Evolutionary conservation across 2,113 vertebrate genomes (phyloP).

Genomic region (Euleptes europaea): DNA sequence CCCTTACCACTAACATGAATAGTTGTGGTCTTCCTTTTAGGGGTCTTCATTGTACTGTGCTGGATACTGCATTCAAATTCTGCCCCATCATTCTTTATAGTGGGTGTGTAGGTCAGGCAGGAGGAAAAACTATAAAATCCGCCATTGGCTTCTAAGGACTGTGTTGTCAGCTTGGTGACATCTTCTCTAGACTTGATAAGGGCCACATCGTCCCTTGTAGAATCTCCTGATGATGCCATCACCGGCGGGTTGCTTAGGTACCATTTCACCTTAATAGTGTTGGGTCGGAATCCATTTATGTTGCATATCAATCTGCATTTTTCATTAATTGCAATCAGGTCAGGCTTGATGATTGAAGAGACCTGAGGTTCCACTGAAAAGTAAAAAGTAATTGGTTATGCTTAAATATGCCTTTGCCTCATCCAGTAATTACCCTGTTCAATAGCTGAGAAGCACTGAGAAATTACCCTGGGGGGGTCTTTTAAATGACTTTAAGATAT

Average conservation of each 20-base stretch:
- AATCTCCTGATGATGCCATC: neutral
- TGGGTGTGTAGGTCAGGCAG: slow-evolving; percentile 52
- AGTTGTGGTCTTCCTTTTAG: slow-evolving; percentile 34
- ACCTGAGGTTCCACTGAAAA: slow-evolving; percentile 52
- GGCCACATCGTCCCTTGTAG: neutral
- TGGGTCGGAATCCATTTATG: slow-evolving; percentile 42
- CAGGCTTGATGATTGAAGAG: slow-evolving; percentile 61
- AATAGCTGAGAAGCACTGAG: too few relatives aligned
- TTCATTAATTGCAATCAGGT: slow-evolving; percentile 42
- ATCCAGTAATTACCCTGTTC: too few relatives aligned
- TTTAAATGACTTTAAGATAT: too few relatives aligned
- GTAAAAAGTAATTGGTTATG: neutral
- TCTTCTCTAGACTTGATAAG: slow-evolving; percentile 37
- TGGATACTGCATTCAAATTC: slow-evolving; percentile 57
- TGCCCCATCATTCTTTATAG: slow-evolving; percentile 49
- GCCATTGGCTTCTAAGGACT: slow-evolving; percentile 48
- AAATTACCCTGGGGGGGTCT: too few relatives aligned
- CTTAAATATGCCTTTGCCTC: neutral
- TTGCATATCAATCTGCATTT: slow-evolving; percentile 55
- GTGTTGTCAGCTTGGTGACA: slow-evolving; percentile 40
- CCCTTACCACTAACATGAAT: slow-evolving; percentile 45
- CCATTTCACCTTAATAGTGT: slow-evolving; percentile 63
- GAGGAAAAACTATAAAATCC: slow-evolving; percentile 48
- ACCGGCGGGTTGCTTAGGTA: neutral
- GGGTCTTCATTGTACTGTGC: slow-evolving; percentile 21